Evolutionary conservation across 2,888 invertebrate genomes (phyloP), one percentile per base, ranked within the genome.

Genomic region (Phengaris alcon): DNA sequence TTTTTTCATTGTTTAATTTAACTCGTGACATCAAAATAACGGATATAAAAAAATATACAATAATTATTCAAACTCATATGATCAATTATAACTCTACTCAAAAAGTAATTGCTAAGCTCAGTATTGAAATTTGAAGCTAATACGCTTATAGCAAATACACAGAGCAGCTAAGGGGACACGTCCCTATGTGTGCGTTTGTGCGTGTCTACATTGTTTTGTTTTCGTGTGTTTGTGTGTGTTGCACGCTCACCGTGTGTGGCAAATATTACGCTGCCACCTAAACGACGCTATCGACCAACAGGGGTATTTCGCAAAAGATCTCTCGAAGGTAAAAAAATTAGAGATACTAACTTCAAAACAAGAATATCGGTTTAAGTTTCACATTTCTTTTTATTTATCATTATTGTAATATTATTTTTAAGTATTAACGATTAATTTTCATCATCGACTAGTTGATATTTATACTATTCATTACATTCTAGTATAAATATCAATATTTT

Each of bases 231-330:
- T 94, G 93, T 94, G 93, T 94, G 93, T 93, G 93, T 93, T 93
- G 93, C 93, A 94, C 94, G 93, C 94, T 93, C 93, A 92, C 93
- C 93, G 90, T 93, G 90, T 92, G 88, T 89, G 93, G 92, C 93
- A 90, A 85, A 88, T 88, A 85, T 87, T 87, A 86, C 89, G 91
- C 92, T 90, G 90, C 91, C 91, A 88, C 82, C 90, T 90, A 79
- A 87, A 88, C 93, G 91, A 88, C 93, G 92, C 88, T 89, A 72
- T 72, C 72, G 91, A 88, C 89, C 93, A 88, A 87, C 93, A 97
- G 97, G 97, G 96, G 97, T 97, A 96, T 97, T 97, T 97, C 97
- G 97, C 97, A 97, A 97, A 97, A 97, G 97, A 97, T 97, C 97
- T 96, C 97, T 97, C 96, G 97, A 97, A 97, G 97, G 97, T 97